Percentiles rank a stretch among this genome's conserved stretches.
Conservation (phyloP, 2,797 vertebrate species). For the Notolabrus celidotus region DNA sequence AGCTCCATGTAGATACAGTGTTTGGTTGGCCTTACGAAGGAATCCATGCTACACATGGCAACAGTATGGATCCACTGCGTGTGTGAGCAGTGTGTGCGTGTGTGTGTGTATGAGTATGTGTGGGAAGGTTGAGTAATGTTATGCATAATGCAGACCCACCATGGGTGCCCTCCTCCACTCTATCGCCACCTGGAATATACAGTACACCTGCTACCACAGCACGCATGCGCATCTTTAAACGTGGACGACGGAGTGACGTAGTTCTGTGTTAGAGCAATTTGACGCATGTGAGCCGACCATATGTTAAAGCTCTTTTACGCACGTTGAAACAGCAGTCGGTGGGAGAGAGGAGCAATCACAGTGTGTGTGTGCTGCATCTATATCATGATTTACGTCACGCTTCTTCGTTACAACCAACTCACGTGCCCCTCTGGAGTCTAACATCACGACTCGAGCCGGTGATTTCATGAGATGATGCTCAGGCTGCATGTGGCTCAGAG, state of each 20-base stretch:
- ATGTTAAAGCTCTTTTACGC: background rate
- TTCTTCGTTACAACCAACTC: background rate
- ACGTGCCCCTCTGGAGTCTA: background rate
- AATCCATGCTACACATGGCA: conserved; percentile 56
- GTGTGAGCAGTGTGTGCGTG: background rate
- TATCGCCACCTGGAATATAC: conserved; percentile 41
- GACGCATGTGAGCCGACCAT: conserved; percentile 27
- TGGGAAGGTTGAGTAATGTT: background rate
- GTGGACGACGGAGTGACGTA: conserved; percentile 48
- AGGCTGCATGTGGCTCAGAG: background rate
- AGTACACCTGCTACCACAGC: conserved; percentile 47
- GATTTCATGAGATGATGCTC: conserved; percentile 4
- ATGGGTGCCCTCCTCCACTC: conserved; percentile 10
- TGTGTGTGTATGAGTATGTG: background rate
- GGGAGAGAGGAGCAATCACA: too few relatives aligned
- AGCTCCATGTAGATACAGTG: conserved; percentile 1
- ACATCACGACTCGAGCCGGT: conserved; percentile 4
- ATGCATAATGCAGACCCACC: conserved; percentile 52
- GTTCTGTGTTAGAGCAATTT: conserved; percentile 20
- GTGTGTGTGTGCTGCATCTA: too few relatives aligned
- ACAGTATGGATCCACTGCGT: conserved; percentile 40
- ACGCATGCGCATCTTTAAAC: conserved; percentile 57
- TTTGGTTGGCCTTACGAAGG: conserved; percentile 15
- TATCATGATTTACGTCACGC: background rate
- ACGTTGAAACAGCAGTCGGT: too few relatives aligned